A percentile compares a stretch with the other conserved stretches of the same genome.
These are phyloP conservation scores for Sesamia nonagrioides DNA, from an alignment of 1,140 invertebrate genomes.

Conservation along the genomic window DNA sequence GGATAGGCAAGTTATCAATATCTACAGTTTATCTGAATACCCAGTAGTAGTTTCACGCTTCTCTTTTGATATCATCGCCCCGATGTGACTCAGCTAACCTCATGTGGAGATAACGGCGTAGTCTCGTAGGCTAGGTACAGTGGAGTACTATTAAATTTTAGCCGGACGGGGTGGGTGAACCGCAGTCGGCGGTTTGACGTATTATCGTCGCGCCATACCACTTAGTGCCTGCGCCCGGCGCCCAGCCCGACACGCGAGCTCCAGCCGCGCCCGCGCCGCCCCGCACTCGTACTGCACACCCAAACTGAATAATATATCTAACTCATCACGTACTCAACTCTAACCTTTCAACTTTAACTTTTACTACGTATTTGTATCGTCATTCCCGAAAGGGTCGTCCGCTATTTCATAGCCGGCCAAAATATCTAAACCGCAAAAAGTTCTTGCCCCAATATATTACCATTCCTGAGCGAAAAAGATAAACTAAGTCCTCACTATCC, in stretches of 20 bases:
- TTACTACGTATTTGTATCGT: slow-evolving; percentile 48
- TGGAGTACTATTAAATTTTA: slow-evolving; percentile 72
- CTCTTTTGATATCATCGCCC: background rate
- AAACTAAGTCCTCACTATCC: slow-evolving; percentile 43
- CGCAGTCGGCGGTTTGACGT: slow-evolving; percentile 78
- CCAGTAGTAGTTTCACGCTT: background rate
- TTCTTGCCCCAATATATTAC: slow-evolving; percentile 40
- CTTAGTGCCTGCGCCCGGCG: slow-evolving; percentile 64
- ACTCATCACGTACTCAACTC: slow-evolving; percentile 46
- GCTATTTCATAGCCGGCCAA: slow-evolving; percentile 39
- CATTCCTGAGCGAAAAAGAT: slow-evolving; percentile 45
- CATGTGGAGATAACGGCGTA: slow-evolving; percentile 9
- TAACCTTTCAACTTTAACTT: slow-evolving; percentile 45
- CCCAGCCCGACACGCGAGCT: slow-evolving; percentile 47
- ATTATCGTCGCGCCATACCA: slow-evolving; percentile 74
- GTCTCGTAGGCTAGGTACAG: slow-evolving; percentile 18
- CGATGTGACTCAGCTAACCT: background rate
- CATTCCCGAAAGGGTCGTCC: slow-evolving; percentile 40
- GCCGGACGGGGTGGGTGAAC: slow-evolving; percentile 62
- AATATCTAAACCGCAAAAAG: slow-evolving; percentile 45
- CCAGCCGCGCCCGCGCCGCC: slow-evolving; percentile 30
- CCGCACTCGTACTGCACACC: slow-evolving; percentile 25
- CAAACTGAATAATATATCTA: slow-evolving; percentile 57
- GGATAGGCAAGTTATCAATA: too few species aligned
- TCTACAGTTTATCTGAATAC: too few species aligned